These are phyloP conservation scores for Aulostomus chinensis DNA, from an alignment of 2,797 vertebrate genomes.

Conservation along the genomic window DNA sequence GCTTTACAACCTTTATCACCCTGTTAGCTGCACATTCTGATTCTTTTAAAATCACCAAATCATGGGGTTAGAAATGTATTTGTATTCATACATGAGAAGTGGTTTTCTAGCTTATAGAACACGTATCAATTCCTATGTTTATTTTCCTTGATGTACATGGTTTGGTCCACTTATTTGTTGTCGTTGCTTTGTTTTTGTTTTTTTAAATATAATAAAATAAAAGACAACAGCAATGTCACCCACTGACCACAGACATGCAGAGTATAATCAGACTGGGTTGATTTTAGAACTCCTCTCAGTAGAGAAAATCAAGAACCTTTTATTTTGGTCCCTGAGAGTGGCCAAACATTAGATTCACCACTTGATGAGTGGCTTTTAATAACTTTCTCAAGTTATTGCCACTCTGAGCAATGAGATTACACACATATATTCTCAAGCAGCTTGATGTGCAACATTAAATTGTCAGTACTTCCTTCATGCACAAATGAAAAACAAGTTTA, in stretches of 20 bases:
- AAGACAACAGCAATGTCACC: not conserved
- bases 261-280: not conserved
- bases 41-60: too few relatives aligned
- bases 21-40: too few relatives aligned
- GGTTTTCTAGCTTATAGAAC: too few relatives aligned
- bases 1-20: too few relatives aligned
- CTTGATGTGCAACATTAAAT: conserved; percentile 30
- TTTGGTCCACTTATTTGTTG: too few relatives aligned
- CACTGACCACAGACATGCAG: not conserved
- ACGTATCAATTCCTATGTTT: too few relatives aligned
- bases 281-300: not conserved
- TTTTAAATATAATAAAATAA: too few relatives aligned
- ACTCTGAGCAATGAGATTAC: conserved; percentile 32
- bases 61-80: too few relatives aligned
- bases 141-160: too few relatives aligned
- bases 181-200: too few relatives aligned
- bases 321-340: conserved; percentile 21
- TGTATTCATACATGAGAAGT: too few relatives aligned
- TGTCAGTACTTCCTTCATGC: conserved; percentile 43
- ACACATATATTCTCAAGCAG: conserved; percentile 27
- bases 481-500: conserved; percentile 43
- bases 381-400: conserved; percentile 42
- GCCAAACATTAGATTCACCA: conserved; percentile 8
- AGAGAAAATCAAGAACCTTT: conserved; percentile 7
- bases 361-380: conserved; percentile 54